phyloP scores from a whole-genome alignment of 2,888 invertebrate genomes.

The Operophtera brumata region DNA sequence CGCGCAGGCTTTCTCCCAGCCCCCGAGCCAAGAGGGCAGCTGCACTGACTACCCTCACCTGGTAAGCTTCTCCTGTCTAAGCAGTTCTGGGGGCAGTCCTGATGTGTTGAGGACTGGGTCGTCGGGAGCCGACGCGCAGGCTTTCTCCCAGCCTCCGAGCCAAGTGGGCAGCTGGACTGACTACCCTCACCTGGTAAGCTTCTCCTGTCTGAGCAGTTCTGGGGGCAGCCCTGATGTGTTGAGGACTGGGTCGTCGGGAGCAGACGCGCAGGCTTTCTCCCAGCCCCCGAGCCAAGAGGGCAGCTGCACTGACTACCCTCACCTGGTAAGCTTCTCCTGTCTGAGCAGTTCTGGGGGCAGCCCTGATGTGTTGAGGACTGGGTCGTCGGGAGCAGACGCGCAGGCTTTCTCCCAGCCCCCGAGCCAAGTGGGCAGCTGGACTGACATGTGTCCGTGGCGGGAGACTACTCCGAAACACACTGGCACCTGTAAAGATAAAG shows the following conservation, averaged over 20 bases:
- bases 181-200: too few species aligned
- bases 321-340: slow-evolving; percentile 87
- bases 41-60: too few species aligned
- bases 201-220: slow-evolving; percentile 87
- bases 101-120: too few species aligned
- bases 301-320: slow-evolving; percentile 89
- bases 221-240: slow-evolving; percentile 82
- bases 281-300: slow-evolving; percentile 90
- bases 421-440: slow-evolving; percentile 94
- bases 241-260: slow-evolving; percentile 61
- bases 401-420: slow-evolving; percentile 69
- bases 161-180: too few species aligned
- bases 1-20: too few species aligned
- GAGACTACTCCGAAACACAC: slow-evolving; percentile 98
- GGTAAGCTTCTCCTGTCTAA: too few species aligned
- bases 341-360: slow-evolving; percentile 86
- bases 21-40: too few species aligned
- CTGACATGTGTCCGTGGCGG: slow-evolving; percentile 97
- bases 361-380: slow-evolving; percentile 71
- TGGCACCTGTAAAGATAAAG: slow-evolving; percentile 79
- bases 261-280: slow-evolving; percentile 57
- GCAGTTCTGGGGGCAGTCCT: too few species aligned
- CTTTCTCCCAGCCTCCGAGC: too few species aligned
- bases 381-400: slow-evolving; percentile 59
- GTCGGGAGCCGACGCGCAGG: too few species aligned